These are phyloP conservation scores for Listronotus oregonensis DNA, from an alignment of 1,140 invertebrate species.

Conservation along the genomic window DNA sequence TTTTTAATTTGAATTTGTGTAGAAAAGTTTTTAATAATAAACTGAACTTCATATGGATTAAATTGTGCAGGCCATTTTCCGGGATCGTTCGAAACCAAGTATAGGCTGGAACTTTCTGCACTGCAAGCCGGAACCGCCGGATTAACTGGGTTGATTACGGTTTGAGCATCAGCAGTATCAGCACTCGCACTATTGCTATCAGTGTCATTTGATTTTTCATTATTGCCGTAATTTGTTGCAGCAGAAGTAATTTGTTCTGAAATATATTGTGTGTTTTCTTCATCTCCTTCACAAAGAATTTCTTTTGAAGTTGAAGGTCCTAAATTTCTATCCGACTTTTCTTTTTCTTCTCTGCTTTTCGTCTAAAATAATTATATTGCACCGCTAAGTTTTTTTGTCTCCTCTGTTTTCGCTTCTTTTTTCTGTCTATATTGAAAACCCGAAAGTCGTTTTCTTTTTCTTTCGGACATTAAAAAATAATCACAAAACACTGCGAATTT, in stretches of 20 bases:
- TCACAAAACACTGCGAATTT: too few relatives aligned
- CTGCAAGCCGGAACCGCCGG: not conserved
- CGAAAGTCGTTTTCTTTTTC: too few relatives aligned
- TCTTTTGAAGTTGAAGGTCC: not conserved
- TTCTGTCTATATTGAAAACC: too few relatives aligned
- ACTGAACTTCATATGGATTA: not conserved
- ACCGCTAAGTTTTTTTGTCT: too few relatives aligned
- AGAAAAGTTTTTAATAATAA: conserved; percentile 13
- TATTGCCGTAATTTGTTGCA: too few relatives aligned
- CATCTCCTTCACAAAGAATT: not conserved
- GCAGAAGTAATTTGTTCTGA: too few relatives aligned
- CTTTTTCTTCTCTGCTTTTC: conserved; percentile 1
- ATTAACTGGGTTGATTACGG: not conserved
- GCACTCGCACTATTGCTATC: not conserved
- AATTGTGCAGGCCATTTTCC: conserved; percentile 11
- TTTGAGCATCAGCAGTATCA: conserved; percentile 3
- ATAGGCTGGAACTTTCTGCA: not conserved
- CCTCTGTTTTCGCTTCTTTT: conserved; percentile 6
- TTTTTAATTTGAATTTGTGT: conserved; percentile 3
- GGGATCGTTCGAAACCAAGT: conserved; percentile 2
- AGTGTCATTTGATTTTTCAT: not conserved
- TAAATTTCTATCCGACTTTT: not conserved
- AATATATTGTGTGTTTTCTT: not conserved
- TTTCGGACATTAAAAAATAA: conserved; percentile 6
- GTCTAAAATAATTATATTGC: too few relatives aligned